Percentiles rank a stretch among this genome's conserved stretches.
Evolutionary conservation across 2,797 vertebrate genomes (phyloP).

Genomic region (Pangasius krempfi): DNA sequence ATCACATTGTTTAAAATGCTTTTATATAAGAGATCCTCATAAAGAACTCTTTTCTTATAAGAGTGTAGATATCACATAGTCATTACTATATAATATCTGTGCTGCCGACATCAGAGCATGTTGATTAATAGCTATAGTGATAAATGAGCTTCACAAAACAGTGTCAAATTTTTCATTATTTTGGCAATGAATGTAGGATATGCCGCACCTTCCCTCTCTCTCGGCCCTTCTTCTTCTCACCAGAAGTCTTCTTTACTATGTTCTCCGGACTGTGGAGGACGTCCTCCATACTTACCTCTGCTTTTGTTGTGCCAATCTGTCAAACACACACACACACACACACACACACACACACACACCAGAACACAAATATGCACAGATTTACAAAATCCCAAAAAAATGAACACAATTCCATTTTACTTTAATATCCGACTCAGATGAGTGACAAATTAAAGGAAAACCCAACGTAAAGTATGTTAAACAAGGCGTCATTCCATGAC

Average conservation of each 20-base stretch:
- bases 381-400: neutral
- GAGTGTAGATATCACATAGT: neutral
- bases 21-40: neutral
- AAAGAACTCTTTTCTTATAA: neutral
- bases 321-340: slow-evolving; percentile 15
- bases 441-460: slow-evolving; percentile 2
- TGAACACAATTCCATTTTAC: neutral
- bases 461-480: neutral
- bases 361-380: neutral
- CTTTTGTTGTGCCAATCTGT: slow-evolving; percentile 65
- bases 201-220: slow-evolving; percentile 75
- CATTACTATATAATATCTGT: neutral
- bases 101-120: neutral
- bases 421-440: neutral
- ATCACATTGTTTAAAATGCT: neutral
- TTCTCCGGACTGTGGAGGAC: slow-evolving; percentile 65
- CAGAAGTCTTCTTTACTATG: slow-evolving; percentile 66
- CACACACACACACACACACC: neutral
- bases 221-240: slow-evolving; percentile 73
- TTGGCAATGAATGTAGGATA: neutral
- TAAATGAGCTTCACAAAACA: neutral
- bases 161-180: too few relatives aligned
- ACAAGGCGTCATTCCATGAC: neutral
- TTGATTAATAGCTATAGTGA: neutral
- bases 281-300: slow-evolving; percentile 64